Percentiles rank a stretch among this genome's conserved stretches.
phyloP scores from a whole-genome alignment of 2,888 invertebrate genomes.

The Argyresthia goedartella region DNA sequence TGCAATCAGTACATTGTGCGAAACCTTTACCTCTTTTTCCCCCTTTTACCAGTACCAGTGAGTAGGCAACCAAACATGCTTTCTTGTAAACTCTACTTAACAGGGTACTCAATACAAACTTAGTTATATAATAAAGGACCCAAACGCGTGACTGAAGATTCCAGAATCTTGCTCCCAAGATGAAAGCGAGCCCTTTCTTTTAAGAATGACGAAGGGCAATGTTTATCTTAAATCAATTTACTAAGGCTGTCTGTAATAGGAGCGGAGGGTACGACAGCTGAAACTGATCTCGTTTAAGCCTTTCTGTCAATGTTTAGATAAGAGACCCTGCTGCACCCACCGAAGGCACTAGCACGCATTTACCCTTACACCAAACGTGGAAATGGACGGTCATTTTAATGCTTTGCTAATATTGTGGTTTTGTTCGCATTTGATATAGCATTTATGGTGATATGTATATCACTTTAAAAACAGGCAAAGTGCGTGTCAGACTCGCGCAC shows the following conservation, averaged over 20 bases:
- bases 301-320: slow-evolving; percentile 40
- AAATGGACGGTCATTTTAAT: too few species aligned
- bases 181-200: slow-evolving; percentile 12
- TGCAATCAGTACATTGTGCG: too few species aligned
- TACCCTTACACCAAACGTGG: too few species aligned
- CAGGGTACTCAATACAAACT: background rate
- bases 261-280: slow-evolving; percentile 21
- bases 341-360: too few species aligned
- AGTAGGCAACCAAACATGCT: too few species aligned
- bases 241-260: slow-evolving; percentile 18
- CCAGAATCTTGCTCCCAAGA: background rate
- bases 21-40: too few species aligned
- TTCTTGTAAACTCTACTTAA: background rate
- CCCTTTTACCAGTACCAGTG: too few species aligned
- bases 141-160: background rate
- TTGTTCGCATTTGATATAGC: too few species aligned
- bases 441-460: too few species aligned
- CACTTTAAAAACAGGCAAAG: too few species aligned
- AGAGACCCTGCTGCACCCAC: slow-evolving; percentile 15
- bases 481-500: too few species aligned
- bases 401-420: too few species aligned
- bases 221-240: slow-evolving; percentile 25
- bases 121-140: background rate
- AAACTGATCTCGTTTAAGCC: slow-evolving; percentile 34
- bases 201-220: slow-evolving; percentile 20